These are phyloP conservation scores for Merops nubicus DNA, from an alignment of 2,113 vertebrate species.

Conservation along the genomic window DNA sequence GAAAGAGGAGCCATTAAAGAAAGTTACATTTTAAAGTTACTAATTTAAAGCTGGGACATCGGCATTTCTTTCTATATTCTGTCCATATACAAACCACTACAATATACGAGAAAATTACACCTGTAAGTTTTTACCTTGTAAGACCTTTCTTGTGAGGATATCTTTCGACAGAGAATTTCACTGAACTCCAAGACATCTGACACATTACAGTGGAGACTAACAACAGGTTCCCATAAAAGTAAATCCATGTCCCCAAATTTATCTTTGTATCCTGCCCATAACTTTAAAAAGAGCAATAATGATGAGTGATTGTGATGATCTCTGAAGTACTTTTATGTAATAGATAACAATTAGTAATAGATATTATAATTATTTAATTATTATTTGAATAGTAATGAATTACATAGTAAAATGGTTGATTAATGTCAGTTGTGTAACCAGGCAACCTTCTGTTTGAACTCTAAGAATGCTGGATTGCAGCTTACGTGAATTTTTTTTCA, in stretches of 20 bases:
- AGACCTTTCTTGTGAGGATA: background rate
- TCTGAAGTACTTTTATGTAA: background rate
- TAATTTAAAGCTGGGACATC: background rate
- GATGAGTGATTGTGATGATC: background rate
- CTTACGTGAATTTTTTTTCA: background rate
- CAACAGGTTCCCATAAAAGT: background rate
- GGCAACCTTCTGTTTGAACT: background rate
- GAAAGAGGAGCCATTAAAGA: background rate
- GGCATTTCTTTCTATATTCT: background rate
- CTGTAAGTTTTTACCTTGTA: background rate
- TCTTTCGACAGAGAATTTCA: background rate
- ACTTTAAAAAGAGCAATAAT: background rate
- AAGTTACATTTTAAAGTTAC: background rate
- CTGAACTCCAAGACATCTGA: background rate
- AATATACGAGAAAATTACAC: background rate
- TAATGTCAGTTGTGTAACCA: background rate
- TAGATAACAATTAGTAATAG: background rate
- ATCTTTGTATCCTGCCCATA: background rate
- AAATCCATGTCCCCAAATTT: background rate
- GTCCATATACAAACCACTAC: background rate
- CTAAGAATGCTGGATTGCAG: background rate
- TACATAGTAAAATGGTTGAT: background rate
- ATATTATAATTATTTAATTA: background rate
- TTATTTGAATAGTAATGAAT: background rate
- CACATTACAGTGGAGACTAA: accelerated